A percentile compares a stretch with the other conserved stretches of the same genome.
Evolutionary conservation across 2,797 vertebrate species (phyloP).

Genomic region (Poeciliopsis presidionis): DNA sequence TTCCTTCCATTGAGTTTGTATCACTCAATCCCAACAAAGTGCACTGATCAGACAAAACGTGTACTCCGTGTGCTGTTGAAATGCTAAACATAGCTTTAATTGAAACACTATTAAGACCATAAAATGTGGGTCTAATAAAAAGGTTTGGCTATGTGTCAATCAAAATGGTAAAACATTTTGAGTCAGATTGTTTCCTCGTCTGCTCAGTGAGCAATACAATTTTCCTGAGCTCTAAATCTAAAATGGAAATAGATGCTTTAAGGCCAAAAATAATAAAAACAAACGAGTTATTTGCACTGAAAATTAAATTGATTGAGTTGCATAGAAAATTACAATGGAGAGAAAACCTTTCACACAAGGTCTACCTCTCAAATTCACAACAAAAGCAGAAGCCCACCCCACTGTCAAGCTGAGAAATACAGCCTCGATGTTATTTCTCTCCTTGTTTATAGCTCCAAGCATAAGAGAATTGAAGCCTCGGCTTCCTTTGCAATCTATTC

Average conservation of each 20-base stretch:
- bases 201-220: constrained; percentile 39
- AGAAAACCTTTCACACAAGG: constrained; percentile 6
- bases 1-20: background rate
- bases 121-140: constrained; percentile 4
- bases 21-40: background rate
- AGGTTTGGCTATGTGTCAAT: constrained; percentile 30
- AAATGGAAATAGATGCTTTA: constrained; percentile 23
- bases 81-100: background rate
- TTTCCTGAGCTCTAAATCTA: constrained; percentile 10
- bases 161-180: constrained; percentile 26
- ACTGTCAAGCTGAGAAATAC: constrained; percentile 36
- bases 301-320: constrained; percentile 15
- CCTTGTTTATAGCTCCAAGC: constrained; percentile 24
- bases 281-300: constrained; percentile 29
- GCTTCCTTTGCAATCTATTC: constrained; percentile 50
- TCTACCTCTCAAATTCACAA: constrained; percentile 10
- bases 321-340: constrained; percentile 19
- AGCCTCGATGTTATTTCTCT: constrained; percentile 24
- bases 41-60: background rate
- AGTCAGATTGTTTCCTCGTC: constrained; percentile 26
- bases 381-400: constrained; percentile 27
- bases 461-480: constrained; percentile 33
- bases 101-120: background rate
- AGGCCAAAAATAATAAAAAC: constrained; percentile 4
- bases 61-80: background rate